Base-by-base conservation (phyloP, 2,888 invertebrate species). In the Falcaria lacertinaria region DNA sequence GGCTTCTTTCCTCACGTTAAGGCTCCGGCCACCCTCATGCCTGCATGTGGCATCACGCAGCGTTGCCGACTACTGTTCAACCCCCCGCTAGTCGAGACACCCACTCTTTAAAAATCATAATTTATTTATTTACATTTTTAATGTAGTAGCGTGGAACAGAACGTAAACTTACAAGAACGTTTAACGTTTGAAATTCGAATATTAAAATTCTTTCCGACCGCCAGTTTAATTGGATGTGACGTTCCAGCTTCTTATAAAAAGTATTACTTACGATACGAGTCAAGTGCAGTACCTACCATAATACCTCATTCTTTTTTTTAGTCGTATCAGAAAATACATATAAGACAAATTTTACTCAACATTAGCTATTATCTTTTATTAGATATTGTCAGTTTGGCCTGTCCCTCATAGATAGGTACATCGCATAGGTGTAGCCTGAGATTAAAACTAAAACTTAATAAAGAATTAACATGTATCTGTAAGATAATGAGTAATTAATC, bases 1-100 rank as follows among this genome's bases (percentile, higher is more conserved):
- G 11, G 11, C 28, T 11, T 28, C 28, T 28, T 28, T 28, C 28
- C 28, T 28, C 28, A 28, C 28, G 28, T 28, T 28, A 28, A 28
- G 11, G 28, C 28, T 28, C 2, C 74, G 74, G 75, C 68, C 74
- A 74, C 77, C 77, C 71, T 71, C 50, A 52, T 58, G 22, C 33
- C 5, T 59, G 54, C 56, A 14, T 8, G 65, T 74, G 28, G 28
- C 28, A 68, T 74, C 88, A 80, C 76, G 81, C 84, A 61, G 87
- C 60, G 87, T 52, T 48, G 54, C 60, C 62, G 51, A 74, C 88
- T 88, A 88, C 88, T 74, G 88, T 87, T 70, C 61, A 73, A 60
- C 83, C 86, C 85, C 87, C 88, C 69, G 82, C 74, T 58, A 75
- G 68, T 47, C 62, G 57, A 66, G 70, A 71, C 74, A 77, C 74